Evolutionary conservation across 2,113 vertebrate genomes (phyloP).

Genomic region (Tachycineta bicolor): DNA sequence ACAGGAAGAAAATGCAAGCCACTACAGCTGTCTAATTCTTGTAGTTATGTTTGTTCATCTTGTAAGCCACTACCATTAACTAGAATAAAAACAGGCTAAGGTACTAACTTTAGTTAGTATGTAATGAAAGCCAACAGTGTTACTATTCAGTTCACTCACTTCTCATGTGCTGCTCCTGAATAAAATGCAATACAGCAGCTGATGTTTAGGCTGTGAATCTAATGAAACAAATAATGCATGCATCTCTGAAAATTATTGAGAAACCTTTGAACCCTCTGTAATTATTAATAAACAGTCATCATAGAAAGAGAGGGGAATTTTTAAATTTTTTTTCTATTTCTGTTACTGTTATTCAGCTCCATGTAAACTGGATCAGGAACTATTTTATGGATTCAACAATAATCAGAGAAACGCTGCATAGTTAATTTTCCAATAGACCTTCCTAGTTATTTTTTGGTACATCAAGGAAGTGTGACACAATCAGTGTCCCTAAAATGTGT

Average conservation of each 20-base stretch:
- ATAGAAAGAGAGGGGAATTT: not conserved
- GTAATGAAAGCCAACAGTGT: not conserved
- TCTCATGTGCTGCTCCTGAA: not conserved
- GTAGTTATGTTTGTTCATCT: not conserved
- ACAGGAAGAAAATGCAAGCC: not conserved
- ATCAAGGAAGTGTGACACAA: not conserved
- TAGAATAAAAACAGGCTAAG: not conserved
- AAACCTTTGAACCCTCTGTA: not conserved
- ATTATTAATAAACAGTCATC: not conserved
- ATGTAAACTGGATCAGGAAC: not conserved
- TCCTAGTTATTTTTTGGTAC: not conserved
- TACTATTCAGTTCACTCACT: not conserved
- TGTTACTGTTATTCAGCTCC: not conserved
- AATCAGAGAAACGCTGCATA: not conserved
- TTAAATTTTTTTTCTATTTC: not conserved
- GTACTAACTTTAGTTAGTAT: not conserved
- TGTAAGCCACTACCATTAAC: not conserved
- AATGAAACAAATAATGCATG: not conserved
- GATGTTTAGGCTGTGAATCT: not conserved
- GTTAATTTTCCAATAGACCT: not conserved
- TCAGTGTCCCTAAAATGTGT: not conserved
- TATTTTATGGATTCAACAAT: not conserved
- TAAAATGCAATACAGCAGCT: not conserved
- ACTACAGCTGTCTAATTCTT: not conserved
- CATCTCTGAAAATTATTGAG: not conserved